phyloP scores from a whole-genome alignment of 2,888 invertebrate species.

The Coleophora flavipennella region DNA sequence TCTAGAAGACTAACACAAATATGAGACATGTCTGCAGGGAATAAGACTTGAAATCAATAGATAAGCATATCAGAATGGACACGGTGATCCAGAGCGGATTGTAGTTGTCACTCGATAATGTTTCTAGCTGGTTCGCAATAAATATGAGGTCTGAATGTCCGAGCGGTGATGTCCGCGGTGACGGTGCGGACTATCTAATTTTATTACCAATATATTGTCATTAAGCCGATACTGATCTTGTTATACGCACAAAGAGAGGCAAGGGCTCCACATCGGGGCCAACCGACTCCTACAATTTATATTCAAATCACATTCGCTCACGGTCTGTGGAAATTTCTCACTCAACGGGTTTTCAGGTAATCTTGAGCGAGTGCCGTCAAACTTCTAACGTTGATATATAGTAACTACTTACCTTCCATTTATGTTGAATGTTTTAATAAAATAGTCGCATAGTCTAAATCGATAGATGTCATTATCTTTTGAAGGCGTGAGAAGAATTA shows the following conservation, averaged over 20 bases:
- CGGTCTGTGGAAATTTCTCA: constrained; percentile 61
- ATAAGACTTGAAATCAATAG: constrained; percentile 46
- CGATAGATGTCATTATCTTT: too few relatives aligned
- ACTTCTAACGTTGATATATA: constrained; percentile 18
- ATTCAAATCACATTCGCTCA: constrained; percentile 69
- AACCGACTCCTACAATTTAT: constrained; percentile 60
- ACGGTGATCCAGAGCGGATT: constrained; percentile 46
- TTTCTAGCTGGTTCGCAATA: constrained; percentile 67
- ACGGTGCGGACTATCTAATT: constrained; percentile 69
- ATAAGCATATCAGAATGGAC: constrained; percentile 30
- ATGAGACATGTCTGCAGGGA: constrained; percentile 31
- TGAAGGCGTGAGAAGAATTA: constrained; percentile 3
- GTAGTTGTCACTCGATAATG: constrained; percentile 60
- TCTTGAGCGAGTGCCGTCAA: constrained; percentile 58
- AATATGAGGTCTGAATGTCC: constrained; percentile 54
- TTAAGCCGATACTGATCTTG: constrained; percentile 73
- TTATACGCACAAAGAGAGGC: constrained; percentile 68
- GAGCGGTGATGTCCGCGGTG: constrained; percentile 55
- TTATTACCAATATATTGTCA: constrained; percentile 74
- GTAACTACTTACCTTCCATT: constrained; percentile 13
- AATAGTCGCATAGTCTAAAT: too few relatives aligned
- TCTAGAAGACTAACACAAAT: constrained; percentile 37
- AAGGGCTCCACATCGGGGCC: constrained; percentile 36
- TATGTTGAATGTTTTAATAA: constrained; percentile 3
- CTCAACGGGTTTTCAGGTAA: constrained; percentile 66